Percentiles rank a stretch among this genome's conserved stretches.
Evolutionary conservation across 1,140 invertebrate species (phyloP).

Genomic region (Pseudachorutes palmiensis): DNA sequence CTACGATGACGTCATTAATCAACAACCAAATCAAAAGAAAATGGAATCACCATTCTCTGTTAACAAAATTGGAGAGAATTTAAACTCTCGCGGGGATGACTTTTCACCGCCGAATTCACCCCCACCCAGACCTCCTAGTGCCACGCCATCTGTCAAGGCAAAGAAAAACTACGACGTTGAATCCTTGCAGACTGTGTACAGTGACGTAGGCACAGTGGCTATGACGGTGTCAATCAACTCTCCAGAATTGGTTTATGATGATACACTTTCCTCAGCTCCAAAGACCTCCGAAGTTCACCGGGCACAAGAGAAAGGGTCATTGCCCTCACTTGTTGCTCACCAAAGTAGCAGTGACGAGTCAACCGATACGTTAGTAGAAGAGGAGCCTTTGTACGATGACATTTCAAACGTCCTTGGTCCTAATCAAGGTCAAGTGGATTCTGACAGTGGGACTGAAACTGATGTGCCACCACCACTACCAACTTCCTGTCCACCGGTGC

Average conservation of each 20-base stretch:
- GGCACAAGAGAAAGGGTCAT: background rate
- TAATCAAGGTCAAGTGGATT: background rate
- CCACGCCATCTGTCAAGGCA: constrained; percentile 16
- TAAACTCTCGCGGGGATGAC: too few species aligned
- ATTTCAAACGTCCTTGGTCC: constrained; percentile 26
- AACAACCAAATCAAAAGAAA: background rate
- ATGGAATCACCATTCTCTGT: too few species aligned
- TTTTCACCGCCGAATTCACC: constrained; percentile 25
- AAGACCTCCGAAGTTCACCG: background rate
- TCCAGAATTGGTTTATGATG: constrained; percentile 24
- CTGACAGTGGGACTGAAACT: constrained; percentile 25
- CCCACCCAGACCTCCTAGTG: constrained; percentile 19
- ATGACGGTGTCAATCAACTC: constrained; percentile 14
- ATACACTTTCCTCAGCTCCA: constrained; percentile 21
- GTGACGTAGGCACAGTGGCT: constrained; percentile 28
- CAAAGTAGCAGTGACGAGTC: background rate
- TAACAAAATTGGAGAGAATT: too few species aligned
- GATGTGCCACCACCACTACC: constrained; percentile 32
- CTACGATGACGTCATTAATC: constrained; percentile 35
- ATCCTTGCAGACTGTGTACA: constrained; percentile 35
- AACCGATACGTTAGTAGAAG: constrained; percentile 12
- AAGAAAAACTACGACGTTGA: constrained; percentile 17
- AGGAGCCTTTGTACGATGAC: constrained; percentile 37
- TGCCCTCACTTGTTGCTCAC: background rate
- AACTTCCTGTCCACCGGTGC: constrained; percentile 32